phyloP scores from a whole-genome alignment of 1,140 invertebrate genomes.

The Antheraea pernyi region DNA sequence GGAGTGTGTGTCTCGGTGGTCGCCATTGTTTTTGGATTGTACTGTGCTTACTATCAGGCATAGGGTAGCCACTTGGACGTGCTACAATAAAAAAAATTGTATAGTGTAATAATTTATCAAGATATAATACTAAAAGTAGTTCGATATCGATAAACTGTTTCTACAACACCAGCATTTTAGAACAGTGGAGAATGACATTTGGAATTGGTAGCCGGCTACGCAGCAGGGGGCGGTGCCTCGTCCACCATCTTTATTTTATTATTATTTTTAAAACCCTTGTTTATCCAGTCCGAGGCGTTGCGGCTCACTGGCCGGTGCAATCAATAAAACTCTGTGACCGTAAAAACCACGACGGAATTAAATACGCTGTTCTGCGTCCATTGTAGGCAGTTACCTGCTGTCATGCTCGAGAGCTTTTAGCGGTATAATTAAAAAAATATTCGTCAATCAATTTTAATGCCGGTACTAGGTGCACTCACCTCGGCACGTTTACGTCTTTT shows the following conservation, averaged over 20 bases:
- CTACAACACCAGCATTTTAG: neutral
- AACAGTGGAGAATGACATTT: constrained; percentile 66
- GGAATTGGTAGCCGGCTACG: constrained; percentile 63
- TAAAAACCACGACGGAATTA: constrained; percentile 61
- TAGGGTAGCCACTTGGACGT: too few species aligned
- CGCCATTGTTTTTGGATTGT: too few species aligned
- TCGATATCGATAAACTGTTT: constrained; percentile 43
- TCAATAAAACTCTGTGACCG: constrained; percentile 68
- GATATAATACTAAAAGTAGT: neutral
- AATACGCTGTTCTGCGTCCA: constrained; percentile 48
- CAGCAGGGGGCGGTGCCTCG: constrained; percentile 66
- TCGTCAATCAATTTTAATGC: constrained; percentile 7
- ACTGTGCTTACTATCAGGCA: too few species aligned
- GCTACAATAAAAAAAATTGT: too few species aligned
- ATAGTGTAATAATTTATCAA: too few species aligned
- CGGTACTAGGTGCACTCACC: constrained; percentile 15
- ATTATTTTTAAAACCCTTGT: constrained; percentile 67
- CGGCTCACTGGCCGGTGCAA: constrained; percentile 63
- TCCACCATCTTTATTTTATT: constrained; percentile 67
- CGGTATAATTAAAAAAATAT: constrained; percentile 34
- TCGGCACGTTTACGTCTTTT: neutral
- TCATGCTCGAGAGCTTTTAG: constrained; percentile 32
- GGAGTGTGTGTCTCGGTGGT: too few species aligned
- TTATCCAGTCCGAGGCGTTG: constrained; percentile 62
- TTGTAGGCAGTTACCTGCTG: constrained; percentile 26